Conservation (phyloP, 2,113 vertebrate genomes). For the Motacilla alba region DNA sequence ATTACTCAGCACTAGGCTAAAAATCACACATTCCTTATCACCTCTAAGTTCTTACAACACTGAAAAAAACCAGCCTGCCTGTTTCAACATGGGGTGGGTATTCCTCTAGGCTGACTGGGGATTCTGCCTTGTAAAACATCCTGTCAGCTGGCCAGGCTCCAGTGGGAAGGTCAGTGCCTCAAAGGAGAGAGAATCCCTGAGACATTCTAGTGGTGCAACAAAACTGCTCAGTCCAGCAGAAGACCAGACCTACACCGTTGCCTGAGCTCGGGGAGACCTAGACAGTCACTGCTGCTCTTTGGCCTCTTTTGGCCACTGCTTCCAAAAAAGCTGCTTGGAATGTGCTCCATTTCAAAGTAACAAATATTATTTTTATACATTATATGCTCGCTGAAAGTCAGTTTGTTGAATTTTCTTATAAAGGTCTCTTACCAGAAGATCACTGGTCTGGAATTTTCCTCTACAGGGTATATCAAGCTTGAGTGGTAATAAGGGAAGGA, state of each 20-base stretch:
- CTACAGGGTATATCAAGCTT: neutral
- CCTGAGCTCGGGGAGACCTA: neutral
- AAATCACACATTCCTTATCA: neutral
- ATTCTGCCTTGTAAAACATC: neutral
- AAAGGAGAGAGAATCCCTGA: neutral
- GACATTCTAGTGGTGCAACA: neutral
- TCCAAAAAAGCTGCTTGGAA: neutral
- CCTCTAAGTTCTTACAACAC: neutral
- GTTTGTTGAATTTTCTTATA: neutral
- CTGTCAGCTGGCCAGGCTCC: neutral
- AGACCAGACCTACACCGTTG: neutral
- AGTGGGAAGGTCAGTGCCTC: neutral
- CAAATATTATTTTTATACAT: neutral
- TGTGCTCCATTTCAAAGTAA: neutral
- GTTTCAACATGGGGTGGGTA: neutral
- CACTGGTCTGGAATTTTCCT: neutral
- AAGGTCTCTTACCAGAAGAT: neutral
- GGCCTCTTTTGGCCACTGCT: neutral
- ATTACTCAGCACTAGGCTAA: neutral
- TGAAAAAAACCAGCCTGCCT: neutral
- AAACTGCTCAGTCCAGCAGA: neutral
- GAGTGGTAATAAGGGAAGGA: neutral
- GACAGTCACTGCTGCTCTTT: neutral
- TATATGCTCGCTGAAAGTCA: neutral
- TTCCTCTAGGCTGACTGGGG: neutral